Percentiles rank a stretch among this genome's conserved stretches.
These are phyloP conservation scores for Cavia porcellus DNA, from an alignment of 2,113 vertebrate genomes.

Conservation along the genomic window DNA sequence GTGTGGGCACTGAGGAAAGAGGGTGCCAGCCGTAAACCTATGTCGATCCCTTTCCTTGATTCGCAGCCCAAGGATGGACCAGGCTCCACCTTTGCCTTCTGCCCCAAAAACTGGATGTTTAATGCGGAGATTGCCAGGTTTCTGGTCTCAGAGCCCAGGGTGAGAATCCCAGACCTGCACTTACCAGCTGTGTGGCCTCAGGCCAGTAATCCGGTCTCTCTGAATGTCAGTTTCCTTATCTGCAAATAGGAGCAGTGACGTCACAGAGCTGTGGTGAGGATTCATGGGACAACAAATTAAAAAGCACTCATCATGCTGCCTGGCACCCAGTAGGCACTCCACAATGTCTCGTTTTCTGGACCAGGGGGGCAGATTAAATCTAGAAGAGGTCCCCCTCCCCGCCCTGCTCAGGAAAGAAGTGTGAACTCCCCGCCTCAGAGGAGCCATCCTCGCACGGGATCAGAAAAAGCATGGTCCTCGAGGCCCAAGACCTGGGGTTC, in stretches of 20 bases:
- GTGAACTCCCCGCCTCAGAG: not conserved
- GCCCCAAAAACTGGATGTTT: not conserved
- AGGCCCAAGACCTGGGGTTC: not conserved
- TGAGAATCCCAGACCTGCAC: not conserved
- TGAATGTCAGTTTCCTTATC: not conserved
- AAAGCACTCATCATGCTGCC: not conserved
- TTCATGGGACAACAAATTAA: not conserved
- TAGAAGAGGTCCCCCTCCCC: not conserved
- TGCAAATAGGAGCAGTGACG: not conserved
- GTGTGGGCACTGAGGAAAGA: not conserved
- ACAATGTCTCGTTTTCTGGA: fast-evolving
- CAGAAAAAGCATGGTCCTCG: not conserved
- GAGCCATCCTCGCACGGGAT: not conserved
- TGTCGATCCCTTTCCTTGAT: not conserved
- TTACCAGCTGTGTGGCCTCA: not conserved
- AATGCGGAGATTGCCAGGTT: fast-evolving
- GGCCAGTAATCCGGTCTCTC: not conserved
- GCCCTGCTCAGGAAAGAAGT: not conserved
- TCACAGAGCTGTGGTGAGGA: not conserved
- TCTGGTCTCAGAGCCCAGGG: fast-evolving
- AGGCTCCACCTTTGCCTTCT: not conserved
- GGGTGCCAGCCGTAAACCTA: not conserved
- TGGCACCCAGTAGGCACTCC: not conserved
- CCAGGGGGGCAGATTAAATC: fast-evolving
- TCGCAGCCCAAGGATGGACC: not conserved